Conservation (phyloP, 2,113 vertebrate genomes). For the Egretta garzetta region DNA sequence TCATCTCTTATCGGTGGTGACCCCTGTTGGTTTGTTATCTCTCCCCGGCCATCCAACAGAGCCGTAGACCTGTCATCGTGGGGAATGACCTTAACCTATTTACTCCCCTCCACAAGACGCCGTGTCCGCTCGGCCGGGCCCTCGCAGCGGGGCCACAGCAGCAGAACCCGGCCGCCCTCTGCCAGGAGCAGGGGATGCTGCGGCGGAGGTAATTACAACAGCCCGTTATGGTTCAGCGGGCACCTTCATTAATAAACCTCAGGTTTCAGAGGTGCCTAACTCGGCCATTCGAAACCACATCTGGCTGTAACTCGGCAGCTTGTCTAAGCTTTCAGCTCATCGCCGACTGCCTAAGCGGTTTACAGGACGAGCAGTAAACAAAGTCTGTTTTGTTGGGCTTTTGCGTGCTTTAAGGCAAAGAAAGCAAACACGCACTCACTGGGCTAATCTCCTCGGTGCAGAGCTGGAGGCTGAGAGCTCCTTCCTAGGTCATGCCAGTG, state of each 20-base stretch:
- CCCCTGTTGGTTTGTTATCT: conserved; percentile 36
- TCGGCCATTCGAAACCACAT: conserved; percentile 20
- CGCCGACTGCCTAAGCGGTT: conserved; percentile 10
- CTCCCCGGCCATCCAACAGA: background rate
- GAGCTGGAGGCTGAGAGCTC: conserved; percentile 1
- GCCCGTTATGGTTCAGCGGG: conserved; percentile 34
- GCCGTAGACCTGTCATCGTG: background rate
- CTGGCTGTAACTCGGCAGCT: conserved; percentile 25
- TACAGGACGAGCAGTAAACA: conserved; percentile 39
- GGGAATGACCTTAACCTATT: conserved; percentile 7
- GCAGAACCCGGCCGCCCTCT: background rate
- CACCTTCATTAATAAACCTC: conserved; percentile 56
- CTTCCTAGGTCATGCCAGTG: background rate
- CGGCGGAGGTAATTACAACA: conserved; percentile 14
- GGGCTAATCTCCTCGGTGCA: background rate
- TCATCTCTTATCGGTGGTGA: background rate
- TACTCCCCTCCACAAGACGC: background rate
- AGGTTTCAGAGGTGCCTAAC: conserved; percentile 47
- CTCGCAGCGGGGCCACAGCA: background rate
- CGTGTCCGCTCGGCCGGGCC: background rate
- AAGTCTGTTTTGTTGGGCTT: conserved; percentile 45
- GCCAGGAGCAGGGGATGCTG: background rate
- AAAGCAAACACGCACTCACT: background rate
- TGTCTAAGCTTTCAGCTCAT: conserved; percentile 31
- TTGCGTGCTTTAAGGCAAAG: conserved; percentile 29